Percentiles rank a stretch among this genome's conserved stretches.
Evolutionary conservation across 2,113 vertebrate genomes (phyloP).

Genomic region (human (Homo sapiens)): GRCh38 chr15:22533501-22534000

Average conservation of each 20-base stretch:
- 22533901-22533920: no score
- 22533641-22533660: background rate
- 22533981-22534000: background rate
- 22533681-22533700: background rate
- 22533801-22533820: background rate
- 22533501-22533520: no score
- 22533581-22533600: background rate
- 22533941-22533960: background rate
- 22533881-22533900: background rate
- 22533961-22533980: background rate
- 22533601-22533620: background rate
- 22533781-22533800: background rate
- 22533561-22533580: no score
- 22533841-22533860: background rate
- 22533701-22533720: background rate
- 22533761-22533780: fast-evolving
- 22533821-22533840: background rate
- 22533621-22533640: background rate
- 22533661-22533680: background rate
- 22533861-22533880: background rate
- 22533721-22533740: background rate
- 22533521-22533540: no score
- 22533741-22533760: background rate
- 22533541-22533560: no score
- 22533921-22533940: background rate